phyloP scores from a whole-genome alignment of 2,113 vertebrate species.

The Dissostichus mawsoni region DNA sequence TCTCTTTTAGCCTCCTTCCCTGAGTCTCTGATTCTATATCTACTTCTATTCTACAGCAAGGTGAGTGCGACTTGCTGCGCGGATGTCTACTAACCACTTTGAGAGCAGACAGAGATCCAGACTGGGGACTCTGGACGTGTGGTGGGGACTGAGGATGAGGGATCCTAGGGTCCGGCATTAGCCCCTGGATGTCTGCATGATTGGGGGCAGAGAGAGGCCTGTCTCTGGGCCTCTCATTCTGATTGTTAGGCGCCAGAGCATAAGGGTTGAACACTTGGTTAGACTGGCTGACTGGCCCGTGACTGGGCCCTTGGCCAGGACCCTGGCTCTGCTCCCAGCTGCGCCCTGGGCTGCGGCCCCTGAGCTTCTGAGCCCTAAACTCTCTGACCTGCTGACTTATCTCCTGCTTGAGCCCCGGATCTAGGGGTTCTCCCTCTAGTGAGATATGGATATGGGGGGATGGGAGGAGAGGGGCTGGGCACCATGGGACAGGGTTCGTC shows the following conservation, averaged over 20 bases:
- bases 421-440: slow-evolving; percentile 27
- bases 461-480: slow-evolving; percentile 34
- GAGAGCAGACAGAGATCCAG: not conserved
- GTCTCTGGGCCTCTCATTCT: slow-evolving; percentile 50
- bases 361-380: slow-evolving; percentile 56
- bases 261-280: slow-evolving; percentile 2
- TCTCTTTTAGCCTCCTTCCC: not conserved
- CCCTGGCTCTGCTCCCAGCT: slow-evolving; percentile 21
- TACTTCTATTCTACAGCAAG: slow-evolving; percentile 72
- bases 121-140: slow-evolving; percentile 36
- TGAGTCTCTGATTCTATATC: slow-evolving; percentile 30
- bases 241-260: slow-evolving; percentile 19
- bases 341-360: slow-evolving; percentile 66
- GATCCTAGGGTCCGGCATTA: slow-evolving; percentile 9
- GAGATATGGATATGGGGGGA: slow-evolving; percentile 65
- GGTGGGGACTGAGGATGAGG: slow-evolving; percentile 23
- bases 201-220: slow-evolving; percentile 52
- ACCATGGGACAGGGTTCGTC: slow-evolving; percentile 49
- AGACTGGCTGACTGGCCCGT: slow-evolving; percentile 5
- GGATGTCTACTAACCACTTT: slow-evolving; percentile 68
- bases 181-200: slow-evolving; percentile 39
- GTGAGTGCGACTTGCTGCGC: slow-evolving; percentile 44
- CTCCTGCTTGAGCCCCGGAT: slow-evolving; percentile 63
- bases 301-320: slow-evolving; percentile 15
- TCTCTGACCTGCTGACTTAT: slow-evolving; percentile 73